phyloP scores from a whole-genome alignment of 1,140 invertebrate genomes.

The Panagrolaimus sp. region DNA sequence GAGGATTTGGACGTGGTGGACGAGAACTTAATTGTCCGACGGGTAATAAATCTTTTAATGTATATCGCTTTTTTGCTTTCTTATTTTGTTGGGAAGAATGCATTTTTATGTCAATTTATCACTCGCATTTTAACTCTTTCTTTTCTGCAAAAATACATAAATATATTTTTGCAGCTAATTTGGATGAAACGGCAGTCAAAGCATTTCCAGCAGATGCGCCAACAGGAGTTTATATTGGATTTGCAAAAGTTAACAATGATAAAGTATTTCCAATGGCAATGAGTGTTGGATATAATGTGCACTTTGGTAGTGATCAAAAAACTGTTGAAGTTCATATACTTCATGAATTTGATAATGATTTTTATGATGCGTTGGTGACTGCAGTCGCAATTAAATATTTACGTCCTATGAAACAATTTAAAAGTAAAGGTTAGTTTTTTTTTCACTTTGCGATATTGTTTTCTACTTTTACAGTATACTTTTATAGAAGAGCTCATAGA shows the following conservation, averaged over 20 bases:
- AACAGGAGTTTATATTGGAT: slow-evolving; percentile 85
- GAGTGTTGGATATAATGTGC: slow-evolving; percentile 92
- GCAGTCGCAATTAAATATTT: slow-evolving; percentile 64
- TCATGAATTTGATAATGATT: slow-evolving; percentile 74
- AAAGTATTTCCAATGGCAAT: slow-evolving; percentile 83
- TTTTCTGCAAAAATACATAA: not conserved
- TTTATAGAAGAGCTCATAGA: not conserved
- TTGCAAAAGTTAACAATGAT: slow-evolving; percentile 71
- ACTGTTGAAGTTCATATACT: slow-evolving; percentile 75
- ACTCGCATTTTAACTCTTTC: no score
- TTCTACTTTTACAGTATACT: not conserved
- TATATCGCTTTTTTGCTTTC: no score
- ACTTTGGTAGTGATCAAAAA: slow-evolving; percentile 72
- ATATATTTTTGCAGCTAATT: slow-evolving; percentile 73
- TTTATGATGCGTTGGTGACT: slow-evolving; percentile 76
- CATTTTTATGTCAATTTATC: no score
- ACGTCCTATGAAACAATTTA: not conserved
- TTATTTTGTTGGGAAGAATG: no score
- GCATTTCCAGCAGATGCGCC: slow-evolving; percentile 66
- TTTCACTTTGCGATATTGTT: not conserved
- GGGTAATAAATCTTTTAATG: no score
- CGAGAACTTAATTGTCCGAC: slow-evolving; percentile 85
- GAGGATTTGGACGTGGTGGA: slow-evolving; percentile 86
- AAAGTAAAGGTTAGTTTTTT: not conserved
- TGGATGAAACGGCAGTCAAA: slow-evolving; percentile 70